Evolutionary conservation across 2,888 invertebrate genomes (phyloP), one percentile per base, ranked within the genome.

Genomic region (Thereva nobilitata): DNA sequence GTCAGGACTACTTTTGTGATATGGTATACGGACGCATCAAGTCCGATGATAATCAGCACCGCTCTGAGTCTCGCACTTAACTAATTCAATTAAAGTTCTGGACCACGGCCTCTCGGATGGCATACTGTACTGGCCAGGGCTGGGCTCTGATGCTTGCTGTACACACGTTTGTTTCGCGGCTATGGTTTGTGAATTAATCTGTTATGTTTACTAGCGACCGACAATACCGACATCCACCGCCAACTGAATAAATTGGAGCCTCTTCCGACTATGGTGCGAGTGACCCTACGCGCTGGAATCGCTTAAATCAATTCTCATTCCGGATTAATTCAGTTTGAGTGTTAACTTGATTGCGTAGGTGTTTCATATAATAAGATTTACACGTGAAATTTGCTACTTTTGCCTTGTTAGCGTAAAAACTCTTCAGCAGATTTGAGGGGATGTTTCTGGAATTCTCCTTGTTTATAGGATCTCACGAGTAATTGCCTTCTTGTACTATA

Each of bases 31-130:
- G 41, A 49, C 42, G 40, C 40, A 49, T 23, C 42, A 45, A 49
- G 34, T 63, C 50, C 10, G 41, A 50, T 63, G 49, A 63, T 50
- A 63, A 50, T 50, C 50, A 41, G 40, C 34, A 42, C 44, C 7
- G 50, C 41, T 40, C 44, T 42, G 42, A 44, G 37, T 34, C 63
- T 52, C 52, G 50, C 52, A 52, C 12, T 63, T 37, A 44, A 52
- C 52, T 63, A 63, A 63, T 63, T 63, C 42, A 63, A 63, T 63
- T 63, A 52, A 50, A 50, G 63, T 10, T 4, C 7, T 52, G 42
- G 52, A 40, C 8, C 49, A n/a, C 38, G 45, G 10, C 35, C 35
- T 34, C 35, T 7, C 44, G 7, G 9, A 10, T n/a, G 37, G 52
- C 23, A 42, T 38, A 40, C 40, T 37, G 35, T 5, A 37, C 35